Evolutionary conservation across 2,113 vertebrate species (phyloP), one percentile per base, ranked within the genome.

Genomic region (Ctenodactylus gundi): DNA sequence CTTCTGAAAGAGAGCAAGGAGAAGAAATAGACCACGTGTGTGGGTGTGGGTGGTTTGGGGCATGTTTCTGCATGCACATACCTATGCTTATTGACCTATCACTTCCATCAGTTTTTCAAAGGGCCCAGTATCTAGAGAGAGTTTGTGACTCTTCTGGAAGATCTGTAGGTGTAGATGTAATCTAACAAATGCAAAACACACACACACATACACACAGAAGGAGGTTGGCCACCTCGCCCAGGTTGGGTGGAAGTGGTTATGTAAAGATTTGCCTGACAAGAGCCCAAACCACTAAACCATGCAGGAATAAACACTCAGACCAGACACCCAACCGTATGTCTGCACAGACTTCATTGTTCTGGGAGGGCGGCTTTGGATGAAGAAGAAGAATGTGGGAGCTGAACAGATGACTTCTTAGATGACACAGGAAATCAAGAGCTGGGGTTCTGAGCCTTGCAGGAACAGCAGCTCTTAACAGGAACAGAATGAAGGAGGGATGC

Each of bases 211-310:
- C 7, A n/a, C 5, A 41, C 65, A 62, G 0, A 15, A 67, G 29
- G 77, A 93, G 90, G 70, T 9, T 36, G 77, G 88, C 41, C 7
- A 7, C 25, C 75, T 78, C 7, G 8, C 39, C 53, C 12, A 15
- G 68, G 64, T 20, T 53, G 49, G 3, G 17, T 91, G 90, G 75
- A 91, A 76, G 64, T 64, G 39, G 81, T 62, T 78, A 31, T 53
- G 62, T 67, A 64, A 80, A 89, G 39, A 90, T 39, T 21, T 90
- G 72, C 73, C 95, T 95, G 95, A 88, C 78, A 73, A 90, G 73
- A 80, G 64, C 31, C 82, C 62, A 92, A 80, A 92, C 73, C 81
- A 78, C 90, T 0, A 46, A 62, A 34, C 84, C 85, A 81, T 6
- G 46, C 88, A 81, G 88, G 90, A 92, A 62, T 80, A 84, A 65